phyloP scores from a whole-genome alignment of 2,113 vertebrate species.

The Neogobius melanostomus region DNA sequence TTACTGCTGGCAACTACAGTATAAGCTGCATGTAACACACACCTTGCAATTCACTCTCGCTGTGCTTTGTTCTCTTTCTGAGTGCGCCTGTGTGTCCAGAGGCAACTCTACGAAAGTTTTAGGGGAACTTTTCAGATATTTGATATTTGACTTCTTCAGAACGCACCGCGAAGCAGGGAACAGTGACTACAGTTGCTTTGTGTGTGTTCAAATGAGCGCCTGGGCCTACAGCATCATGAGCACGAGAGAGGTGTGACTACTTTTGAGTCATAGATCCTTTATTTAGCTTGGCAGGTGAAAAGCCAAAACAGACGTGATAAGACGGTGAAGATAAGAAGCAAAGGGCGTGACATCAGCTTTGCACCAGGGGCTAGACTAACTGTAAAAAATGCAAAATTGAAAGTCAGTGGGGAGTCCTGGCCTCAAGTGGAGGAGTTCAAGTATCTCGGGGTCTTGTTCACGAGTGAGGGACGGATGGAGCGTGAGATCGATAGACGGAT shows the following conservation, averaged over 20 bases:
- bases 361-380: not conserved
- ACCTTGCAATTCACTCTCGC: constrained; percentile 6
- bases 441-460: no score
- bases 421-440: no score
- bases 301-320: constrained; percentile 13
- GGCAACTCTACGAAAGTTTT: constrained; percentile 35
- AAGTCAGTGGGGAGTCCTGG: no score
- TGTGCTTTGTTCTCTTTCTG: constrained; percentile 9
- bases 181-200: constrained; percentile 53
- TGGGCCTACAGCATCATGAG: constrained; percentile 9
- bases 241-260: constrained; percentile 39
- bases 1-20: constrained; percentile 6
- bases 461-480: no score
- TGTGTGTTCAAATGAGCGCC: constrained; percentile 33
- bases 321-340: constrained; percentile 1
- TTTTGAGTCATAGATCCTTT: constrained; percentile 48
- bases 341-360: not conserved
- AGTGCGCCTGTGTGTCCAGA: constrained; percentile 16
- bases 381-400: no score
- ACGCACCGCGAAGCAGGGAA: constrained; percentile 39
- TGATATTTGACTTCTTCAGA: constrained; percentile 62
- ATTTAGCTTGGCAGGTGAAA: constrained; percentile 30
- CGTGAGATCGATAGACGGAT: no score
- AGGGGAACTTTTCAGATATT: constrained; percentile 67
- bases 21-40: constrained; percentile 15